Evolutionary conservation across 2,113 vertebrate species (phyloP).

Genomic region (Ceuthmochares aereus): DNA sequence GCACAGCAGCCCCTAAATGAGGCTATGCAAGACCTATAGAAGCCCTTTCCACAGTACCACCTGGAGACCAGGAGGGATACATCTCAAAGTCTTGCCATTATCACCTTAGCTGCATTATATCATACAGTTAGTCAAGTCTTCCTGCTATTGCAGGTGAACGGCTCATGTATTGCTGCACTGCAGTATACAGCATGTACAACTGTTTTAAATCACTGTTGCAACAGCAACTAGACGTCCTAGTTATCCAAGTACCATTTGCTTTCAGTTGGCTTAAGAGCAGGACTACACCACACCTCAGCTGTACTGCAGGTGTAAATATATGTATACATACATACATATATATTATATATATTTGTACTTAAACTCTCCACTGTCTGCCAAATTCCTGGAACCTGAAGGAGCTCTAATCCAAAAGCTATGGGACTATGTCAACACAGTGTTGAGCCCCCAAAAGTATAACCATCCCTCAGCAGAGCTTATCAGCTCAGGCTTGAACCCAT

Average conservation of each 20-base stretch:
- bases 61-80: background rate
- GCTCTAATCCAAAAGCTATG: background rate
- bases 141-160: background rate
- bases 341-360: no score
- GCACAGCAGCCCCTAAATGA: accelerated
- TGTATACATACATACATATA: no score
- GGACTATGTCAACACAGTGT: background rate
- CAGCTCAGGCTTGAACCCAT: background rate
- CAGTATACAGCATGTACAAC: background rate
- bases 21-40: background rate
- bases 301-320: background rate
- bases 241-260: background rate
- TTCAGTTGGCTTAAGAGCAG: background rate
- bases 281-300: accelerated
- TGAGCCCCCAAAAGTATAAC: background rate
- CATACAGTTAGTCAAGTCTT: background rate
- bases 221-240: background rate
- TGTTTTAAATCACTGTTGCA: background rate
- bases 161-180: background rate
- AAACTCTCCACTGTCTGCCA: background rate
- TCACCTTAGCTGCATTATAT: background rate
- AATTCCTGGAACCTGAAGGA: background rate
- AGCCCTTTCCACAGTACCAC: background rate
- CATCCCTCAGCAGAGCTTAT: background rate
- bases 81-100: background rate